phyloP scores from a whole-genome alignment of 1,140 invertebrate species.

The Drosophila sp. region DNA sequence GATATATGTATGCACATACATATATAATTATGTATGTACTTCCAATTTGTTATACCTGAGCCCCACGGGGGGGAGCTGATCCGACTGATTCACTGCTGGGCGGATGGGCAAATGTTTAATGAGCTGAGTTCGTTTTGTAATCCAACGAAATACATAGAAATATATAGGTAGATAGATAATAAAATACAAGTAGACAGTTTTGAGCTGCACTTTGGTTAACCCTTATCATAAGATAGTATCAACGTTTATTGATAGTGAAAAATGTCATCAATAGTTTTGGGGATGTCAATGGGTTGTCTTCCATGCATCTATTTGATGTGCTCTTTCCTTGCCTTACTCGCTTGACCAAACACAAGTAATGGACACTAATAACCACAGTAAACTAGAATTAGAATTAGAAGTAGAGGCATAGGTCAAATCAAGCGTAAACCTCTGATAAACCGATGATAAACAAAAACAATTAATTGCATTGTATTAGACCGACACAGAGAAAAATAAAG shows the following conservation, averaged over 20 bases:
- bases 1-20: not conserved
- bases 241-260: slow-evolving; percentile 7
- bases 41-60: slow-evolving; percentile 8
- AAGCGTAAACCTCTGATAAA: slow-evolving; percentile 76
- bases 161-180: not conserved
- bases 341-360: slow-evolving; percentile 17
- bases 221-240: not conserved
- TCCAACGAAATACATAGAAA: not conserved
- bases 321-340: not conserved
- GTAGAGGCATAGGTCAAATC: slow-evolving; percentile 53
- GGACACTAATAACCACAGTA: slow-evolving; percentile 14
- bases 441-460: slow-evolving; percentile 79
- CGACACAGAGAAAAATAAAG: not conserved
- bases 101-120: not conserved
- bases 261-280: slow-evolving; percentile 3
- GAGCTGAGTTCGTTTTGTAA: not conserved
- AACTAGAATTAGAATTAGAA: slow-evolving; percentile 6
- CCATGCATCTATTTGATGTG: not conserved
- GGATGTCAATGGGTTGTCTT: not conserved
- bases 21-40: slow-evolving; percentile 10
- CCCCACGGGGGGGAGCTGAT: not conserved
- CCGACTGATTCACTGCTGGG: not conserved
- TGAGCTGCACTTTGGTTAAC: not conserved
- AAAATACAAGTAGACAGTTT: not conserved
- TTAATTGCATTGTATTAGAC: slow-evolving; percentile 68